Evolutionary conservation across 1,140 invertebrate species (phyloP).

Genomic region (Lasioglossum baleicum): DNA sequence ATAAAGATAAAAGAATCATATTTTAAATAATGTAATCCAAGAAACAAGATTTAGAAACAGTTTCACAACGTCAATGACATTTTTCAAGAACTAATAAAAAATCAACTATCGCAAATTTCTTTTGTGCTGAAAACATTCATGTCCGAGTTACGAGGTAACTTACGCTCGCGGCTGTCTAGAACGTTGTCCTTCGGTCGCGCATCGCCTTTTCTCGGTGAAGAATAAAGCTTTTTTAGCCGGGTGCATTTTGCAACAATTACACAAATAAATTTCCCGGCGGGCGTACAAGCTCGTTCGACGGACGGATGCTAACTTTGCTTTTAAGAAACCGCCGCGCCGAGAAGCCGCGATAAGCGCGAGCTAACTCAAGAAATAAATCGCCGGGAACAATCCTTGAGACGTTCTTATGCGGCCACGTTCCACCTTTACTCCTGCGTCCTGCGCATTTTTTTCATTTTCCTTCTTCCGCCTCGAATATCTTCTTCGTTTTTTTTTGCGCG

Average conservation of each 20-base stretch:
- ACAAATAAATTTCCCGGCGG: not conserved
- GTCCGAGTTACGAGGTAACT: too few species aligned
- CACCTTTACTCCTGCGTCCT: constrained; percentile 25
- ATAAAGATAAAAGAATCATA: too few species aligned
- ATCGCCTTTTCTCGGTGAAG: not conserved
- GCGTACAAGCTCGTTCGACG: constrained; percentile 10
- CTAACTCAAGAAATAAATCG: constrained; percentile 46
- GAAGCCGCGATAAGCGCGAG: constrained; percentile 14
- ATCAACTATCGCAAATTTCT: too few species aligned
- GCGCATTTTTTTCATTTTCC: constrained; percentile 41
- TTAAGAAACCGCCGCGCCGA: constrained; percentile 15
- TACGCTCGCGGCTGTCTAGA: not conserved
- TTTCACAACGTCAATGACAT: too few species aligned
- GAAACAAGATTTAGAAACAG: too few species aligned
- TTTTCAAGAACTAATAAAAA: too few species aligned
- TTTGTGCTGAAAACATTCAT: too few species aligned
- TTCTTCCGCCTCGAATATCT: constrained; percentile 30
- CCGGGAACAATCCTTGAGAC: constrained; percentile 21
- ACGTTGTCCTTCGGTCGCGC: not conserved
- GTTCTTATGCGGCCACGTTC: constrained; percentile 10
- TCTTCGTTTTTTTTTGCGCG: not conserved
- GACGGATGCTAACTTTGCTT: constrained; percentile 11
- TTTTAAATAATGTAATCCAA: too few species aligned
- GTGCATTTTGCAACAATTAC: not conserved
- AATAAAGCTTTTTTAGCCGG: not conserved